These are phyloP conservation scores for Lamprologus callipterus DNA, from an alignment of 2,113 vertebrate species.

Conservation along the genomic window DNA sequence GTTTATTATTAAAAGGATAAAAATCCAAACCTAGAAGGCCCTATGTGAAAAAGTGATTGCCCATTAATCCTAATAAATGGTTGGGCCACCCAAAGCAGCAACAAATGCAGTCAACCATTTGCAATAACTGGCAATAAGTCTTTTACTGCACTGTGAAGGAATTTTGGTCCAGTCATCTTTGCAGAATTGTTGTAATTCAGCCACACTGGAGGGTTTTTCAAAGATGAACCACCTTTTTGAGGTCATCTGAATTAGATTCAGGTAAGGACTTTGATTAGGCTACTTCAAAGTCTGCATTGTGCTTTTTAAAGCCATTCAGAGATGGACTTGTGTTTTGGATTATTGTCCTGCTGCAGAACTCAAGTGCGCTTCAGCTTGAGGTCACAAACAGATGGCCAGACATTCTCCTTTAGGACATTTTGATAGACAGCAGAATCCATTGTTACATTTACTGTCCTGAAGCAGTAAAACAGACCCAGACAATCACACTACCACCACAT, in stretches of 20 bases:
- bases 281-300: background rate
- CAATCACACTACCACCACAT: background rate
- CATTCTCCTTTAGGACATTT: background rate
- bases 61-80: background rate
- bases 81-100: background rate
- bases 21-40: too few relatives aligned
- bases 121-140: background rate
- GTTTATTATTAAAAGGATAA: background rate
- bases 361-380: background rate
- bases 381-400: background rate
- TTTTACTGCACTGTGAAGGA: background rate
- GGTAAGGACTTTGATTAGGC: background rate
- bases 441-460: background rate
- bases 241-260: background rate
- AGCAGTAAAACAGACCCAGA: background rate
- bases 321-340: background rate
- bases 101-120: background rate
- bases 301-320: background rate
- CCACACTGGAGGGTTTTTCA: background rate
- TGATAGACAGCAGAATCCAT: background rate
- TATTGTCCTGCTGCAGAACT: background rate
- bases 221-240: background rate
- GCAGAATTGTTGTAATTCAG: background rate
- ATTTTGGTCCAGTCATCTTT: background rate
- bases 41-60: background rate